Base-by-base conservation (phyloP, 2,113 vertebrate species). In the Nannobrachium achirus region DNA sequence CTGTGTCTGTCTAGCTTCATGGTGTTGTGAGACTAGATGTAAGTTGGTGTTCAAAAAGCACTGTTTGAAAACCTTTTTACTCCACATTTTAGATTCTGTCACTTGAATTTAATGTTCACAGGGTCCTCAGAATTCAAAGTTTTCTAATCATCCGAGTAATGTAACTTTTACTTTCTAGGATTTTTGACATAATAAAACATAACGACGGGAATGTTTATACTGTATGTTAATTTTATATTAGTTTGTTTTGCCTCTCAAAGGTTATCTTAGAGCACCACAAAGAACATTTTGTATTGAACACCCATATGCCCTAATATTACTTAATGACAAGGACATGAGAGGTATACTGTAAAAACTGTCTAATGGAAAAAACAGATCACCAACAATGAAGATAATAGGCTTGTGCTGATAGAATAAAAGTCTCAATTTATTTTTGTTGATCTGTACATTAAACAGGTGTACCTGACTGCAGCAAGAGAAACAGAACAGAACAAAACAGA, bases 361-460 rank as follows among this genome's bases (percentile, higher is more conserved):
- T 53, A 20, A 14, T 13, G 19, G 66, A 55, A 60, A 42, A 59
- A 59, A 33, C 25, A 33, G 25, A 33, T 33, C 14, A 78, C 71
- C 25, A 78, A 56, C 38, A 73, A 60, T 62, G 45, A 69, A 56
- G 19, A 66, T 52, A 67, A 59, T 58, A 78, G 38, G 65, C 81
- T 78, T 89, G 72, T 82, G 86, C 83, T 91, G 88, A 88, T 92
- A 93, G 93, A 94, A 94, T 93, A 94, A 92, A 93, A 92, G 91
- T 92, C 82, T 90, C 77, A 75, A 91, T 94, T 93, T 93, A 93
- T 93, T 94, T 87, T 72, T 79, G 84, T 92, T 91, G 83, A 85
- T 90, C 82, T 93, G 90, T 92, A 93, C 93, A 94, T 91, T 89
- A 85, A 91, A 92, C 90, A 92, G 86, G 90, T 91, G 89, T 91